Evolutionary conservation across 2,797 vertebrate species (phyloP).

Genomic region (Cyclopterus lumpus): DNA sequence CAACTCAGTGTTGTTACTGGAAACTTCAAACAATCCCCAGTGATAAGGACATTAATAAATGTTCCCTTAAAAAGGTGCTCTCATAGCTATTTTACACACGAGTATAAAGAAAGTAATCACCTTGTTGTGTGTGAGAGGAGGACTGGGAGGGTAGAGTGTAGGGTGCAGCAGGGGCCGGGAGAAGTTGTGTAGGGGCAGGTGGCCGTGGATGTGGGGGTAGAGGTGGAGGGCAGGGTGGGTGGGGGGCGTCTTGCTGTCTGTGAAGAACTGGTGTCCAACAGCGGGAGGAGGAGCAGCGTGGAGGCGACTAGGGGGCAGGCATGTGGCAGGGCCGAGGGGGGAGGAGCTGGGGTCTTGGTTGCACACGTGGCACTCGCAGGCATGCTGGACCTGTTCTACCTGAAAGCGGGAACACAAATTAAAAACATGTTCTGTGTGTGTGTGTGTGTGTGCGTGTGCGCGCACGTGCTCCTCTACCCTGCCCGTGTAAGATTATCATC

Average conservation of each 20-base stretch:
- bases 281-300: constrained; percentile 72
- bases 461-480: neutral
- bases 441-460: neutral
- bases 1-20: constrained; percentile 56
- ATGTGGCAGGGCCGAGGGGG: constrained; percentile 82
- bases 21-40: constrained; percentile 56
- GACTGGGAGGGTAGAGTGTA: constrained; percentile 92
- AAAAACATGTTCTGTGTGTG: constrained; percentile 2
- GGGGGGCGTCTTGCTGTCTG: constrained; percentile 87
- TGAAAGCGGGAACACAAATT: constrained; percentile 65
- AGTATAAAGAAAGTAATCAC: constrained; percentile 68
- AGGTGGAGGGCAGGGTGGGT: constrained; percentile 95
- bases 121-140: constrained; percentile 95
- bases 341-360: constrained; percentile 89
- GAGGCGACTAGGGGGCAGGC: constrained; percentile 87
- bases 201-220: constrained; percentile 98
- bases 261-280: constrained; percentile 91
- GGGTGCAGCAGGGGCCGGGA: constrained; percentile 94
- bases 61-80: constrained; percentile 28
- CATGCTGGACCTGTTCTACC: constrained; percentile 89
- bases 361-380: constrained; percentile 97
- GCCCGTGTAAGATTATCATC: neutral
- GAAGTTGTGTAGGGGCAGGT: constrained; percentile 95
- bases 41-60: constrained; percentile 48
- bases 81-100: neutral